These are phyloP conservation scores for Chascanopsetta lugubris DNA, from an alignment of 2,113 vertebrate species.

Conservation along the genomic window DNA sequence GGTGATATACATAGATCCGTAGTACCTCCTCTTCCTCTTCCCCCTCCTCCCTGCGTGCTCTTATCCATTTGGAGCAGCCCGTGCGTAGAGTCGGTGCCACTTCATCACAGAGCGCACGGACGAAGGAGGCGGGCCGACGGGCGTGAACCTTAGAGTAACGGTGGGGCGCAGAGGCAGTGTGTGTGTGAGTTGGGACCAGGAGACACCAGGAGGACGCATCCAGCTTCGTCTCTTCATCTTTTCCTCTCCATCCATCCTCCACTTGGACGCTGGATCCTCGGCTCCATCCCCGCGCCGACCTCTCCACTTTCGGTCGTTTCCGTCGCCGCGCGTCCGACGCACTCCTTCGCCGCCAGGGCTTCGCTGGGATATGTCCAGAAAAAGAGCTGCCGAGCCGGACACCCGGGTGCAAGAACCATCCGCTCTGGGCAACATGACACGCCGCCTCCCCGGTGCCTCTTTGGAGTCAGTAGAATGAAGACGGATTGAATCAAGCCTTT, in stretches of 20 bases:
- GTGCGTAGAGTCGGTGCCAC: conserved; percentile 67
- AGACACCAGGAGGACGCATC: conserved; percentile 25
- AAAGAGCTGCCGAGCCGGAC: conserved; percentile 67
- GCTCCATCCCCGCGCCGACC: not conserved
- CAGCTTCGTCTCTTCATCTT: not conserved
- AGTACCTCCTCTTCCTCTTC: conserved; percentile 78
- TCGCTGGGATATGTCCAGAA: conserved; percentile 74
- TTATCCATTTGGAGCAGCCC: conserved; percentile 58
- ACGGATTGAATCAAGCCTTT: conserved; percentile 74
- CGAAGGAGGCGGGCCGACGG: conserved; percentile 74
- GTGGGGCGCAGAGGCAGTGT: conserved; percentile 57
- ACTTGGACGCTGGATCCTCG: conserved; percentile 18
- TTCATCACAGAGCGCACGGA: conserved; percentile 70
- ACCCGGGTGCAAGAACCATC: conserved; percentile 74
- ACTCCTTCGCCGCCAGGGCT: conserved; percentile 3
- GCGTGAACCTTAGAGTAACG: conserved; percentile 74
- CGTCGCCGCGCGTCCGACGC: conserved; percentile 8
- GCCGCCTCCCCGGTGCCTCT: conserved; percentile 76
- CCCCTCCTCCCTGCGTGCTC: conserved; percentile 50
- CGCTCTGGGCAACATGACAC: conserved; percentile 75
- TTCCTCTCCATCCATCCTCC: not conserved
- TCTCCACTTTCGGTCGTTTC: not conserved
- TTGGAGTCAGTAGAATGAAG: conserved; percentile 86
- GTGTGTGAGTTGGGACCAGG: conserved; percentile 67
- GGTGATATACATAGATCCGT: conserved; percentile 73